A percentile compares a stretch with the other conserved stretches of the same genome.
phyloP scores from a whole-genome alignment of 2,113 vertebrate species.

The Bufo bufo region DNA sequence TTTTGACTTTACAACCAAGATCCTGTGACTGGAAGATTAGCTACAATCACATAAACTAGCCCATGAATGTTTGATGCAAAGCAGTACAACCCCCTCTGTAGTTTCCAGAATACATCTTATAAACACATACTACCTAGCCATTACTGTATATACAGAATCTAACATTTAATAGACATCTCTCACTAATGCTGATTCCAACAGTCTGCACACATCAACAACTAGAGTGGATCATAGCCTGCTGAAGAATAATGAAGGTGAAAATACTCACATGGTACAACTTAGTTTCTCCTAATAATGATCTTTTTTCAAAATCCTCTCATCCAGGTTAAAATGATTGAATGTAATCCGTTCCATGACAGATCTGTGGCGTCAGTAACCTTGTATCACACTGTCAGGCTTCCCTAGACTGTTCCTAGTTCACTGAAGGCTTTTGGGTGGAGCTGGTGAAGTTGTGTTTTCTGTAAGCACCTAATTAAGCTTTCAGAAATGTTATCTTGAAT shows the following conservation, averaged over 20 bases:
- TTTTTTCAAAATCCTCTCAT: background rate
- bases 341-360: background rate
- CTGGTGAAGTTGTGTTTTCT: background rate
- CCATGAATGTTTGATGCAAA: too few species aligned
- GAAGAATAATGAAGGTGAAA: background rate
- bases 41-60: too few species aligned
- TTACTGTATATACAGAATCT: background rate
- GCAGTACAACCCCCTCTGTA: too few species aligned
- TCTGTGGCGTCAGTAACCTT: background rate
- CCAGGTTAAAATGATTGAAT: background rate
- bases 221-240: background rate
- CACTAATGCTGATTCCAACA: background rate
- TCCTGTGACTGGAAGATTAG: too few species aligned
- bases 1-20: too few species aligned
- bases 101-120: too few species aligned
- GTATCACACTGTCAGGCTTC: too few species aligned
- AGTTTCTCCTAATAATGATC: background rate
- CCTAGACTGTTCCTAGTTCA: conserved; percentile 30
- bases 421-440: conserved; percentile 30
- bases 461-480: background rate
- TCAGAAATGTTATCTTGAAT: background rate
- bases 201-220: background rate
- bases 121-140: too few species aligned
- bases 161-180: background rate
- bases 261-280: background rate